Evolutionary conservation across 2,797 vertebrate genomes (phyloP).

Genomic region (Perodicticus potto): DNA sequence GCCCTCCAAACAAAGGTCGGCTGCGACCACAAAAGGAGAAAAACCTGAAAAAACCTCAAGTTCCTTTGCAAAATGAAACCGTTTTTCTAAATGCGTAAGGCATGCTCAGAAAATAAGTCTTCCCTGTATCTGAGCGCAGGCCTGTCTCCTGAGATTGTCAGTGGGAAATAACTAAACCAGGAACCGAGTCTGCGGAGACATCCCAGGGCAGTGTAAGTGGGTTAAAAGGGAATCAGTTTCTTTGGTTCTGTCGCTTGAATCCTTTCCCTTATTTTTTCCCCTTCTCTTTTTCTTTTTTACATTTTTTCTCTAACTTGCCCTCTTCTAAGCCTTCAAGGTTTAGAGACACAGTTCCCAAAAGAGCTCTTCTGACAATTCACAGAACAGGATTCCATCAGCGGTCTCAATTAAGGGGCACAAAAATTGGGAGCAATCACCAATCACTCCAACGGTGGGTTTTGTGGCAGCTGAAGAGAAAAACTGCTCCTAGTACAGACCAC

Average conservation of each 20-base stretch:
- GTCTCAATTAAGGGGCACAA: fast-evolving
- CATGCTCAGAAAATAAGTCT: background rate
- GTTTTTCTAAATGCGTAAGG: background rate
- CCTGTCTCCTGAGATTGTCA: background rate
- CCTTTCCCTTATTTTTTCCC: background rate
- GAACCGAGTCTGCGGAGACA: no score
- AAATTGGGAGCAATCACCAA: background rate
- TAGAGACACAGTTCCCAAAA: background rate
- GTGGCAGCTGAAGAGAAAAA: background rate
- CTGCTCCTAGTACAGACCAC: background rate
- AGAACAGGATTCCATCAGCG: fast-evolving
- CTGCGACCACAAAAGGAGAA: background rate
- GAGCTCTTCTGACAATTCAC: background rate
- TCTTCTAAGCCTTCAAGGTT: background rate
- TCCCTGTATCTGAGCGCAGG: background rate
- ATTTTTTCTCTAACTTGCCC: background rate
- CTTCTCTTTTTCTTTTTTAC: no score
- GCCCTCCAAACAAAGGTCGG: background rate
- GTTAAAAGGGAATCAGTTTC: background rate
- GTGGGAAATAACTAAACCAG: background rate
- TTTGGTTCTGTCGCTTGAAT: background rate
- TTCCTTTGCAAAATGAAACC: background rate
- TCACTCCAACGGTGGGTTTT: no score
- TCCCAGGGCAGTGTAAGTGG: background rate
- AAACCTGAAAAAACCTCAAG: background rate